These are phyloP conservation scores for Carassius gibelio DNA, from an alignment of 2,113 vertebrate species.

Conservation along the genomic window DNA sequence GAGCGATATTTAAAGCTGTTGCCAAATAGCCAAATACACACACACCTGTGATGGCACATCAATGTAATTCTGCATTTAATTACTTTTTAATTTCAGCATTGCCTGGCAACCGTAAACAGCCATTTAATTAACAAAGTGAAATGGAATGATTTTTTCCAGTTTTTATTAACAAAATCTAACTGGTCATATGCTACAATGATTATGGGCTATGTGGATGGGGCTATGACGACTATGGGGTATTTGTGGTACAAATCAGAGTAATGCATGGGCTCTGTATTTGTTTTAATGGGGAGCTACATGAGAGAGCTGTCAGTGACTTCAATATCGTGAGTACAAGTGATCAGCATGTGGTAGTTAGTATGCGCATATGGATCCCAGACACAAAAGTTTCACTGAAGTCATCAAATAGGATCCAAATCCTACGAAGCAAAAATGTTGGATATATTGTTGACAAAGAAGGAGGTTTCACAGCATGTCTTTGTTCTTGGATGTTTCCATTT, in stretches of 20 bases:
- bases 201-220: neutral
- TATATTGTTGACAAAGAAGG: neutral
- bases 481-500: neutral
- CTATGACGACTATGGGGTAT: neutral
- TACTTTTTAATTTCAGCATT: neutral
- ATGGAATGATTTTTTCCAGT: neutral
- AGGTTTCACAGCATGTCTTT: neutral
- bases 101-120: neutral
- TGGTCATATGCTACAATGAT: neutral
- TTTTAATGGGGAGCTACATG: neutral
- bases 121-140: neutral
- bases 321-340: constrained; percentile 13
- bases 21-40: neutral
- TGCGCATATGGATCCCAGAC: constrained; percentile 33
- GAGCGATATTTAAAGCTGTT: neutral
- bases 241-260: neutral
- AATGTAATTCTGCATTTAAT: neutral
- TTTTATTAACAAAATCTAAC: neutral
- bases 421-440: neutral
- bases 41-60: neutral
- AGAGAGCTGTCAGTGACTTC: constrained; percentile 33
- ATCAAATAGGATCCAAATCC: neutral
- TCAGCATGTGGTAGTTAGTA: neutral
- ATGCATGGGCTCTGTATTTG: neutral
- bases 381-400: neutral